Evolutionary conservation across 2,888 invertebrate genomes (phyloP).

Genomic region (Conus canariensis): DNA sequence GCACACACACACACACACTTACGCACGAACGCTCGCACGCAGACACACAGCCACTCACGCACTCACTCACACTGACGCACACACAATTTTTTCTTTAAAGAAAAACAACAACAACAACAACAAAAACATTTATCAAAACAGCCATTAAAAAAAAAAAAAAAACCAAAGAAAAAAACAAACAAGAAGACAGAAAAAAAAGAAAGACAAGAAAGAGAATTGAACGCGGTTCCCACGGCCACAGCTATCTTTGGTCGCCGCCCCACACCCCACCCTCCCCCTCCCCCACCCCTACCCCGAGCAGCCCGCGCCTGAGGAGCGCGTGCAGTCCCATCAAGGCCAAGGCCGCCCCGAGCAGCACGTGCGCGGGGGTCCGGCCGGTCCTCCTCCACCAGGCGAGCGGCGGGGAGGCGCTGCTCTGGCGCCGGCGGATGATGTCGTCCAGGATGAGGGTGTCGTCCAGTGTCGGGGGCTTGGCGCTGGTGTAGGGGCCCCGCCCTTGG

Average conservation of each 20-base stretch:
- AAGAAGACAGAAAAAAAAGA: background rate
- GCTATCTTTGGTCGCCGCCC: background rate
- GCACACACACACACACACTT: constrained; percentile 1
- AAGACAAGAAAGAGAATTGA: background rate
- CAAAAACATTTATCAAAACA: background rate
- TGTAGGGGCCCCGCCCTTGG: constrained; percentile 24
- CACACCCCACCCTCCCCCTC: background rate
- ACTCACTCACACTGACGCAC: constrained; percentile 1
- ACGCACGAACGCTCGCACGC: background rate
- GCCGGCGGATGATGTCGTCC: constrained; percentile 48
- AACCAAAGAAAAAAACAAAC: background rate
- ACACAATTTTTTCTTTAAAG: background rate
- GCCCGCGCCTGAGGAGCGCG: constrained; percentile 9
- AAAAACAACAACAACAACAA: background rate
- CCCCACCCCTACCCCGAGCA: background rate
- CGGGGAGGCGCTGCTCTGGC: constrained; percentile 3
- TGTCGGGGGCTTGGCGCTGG: constrained; percentile 39
- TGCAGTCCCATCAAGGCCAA: constrained; percentile 6
- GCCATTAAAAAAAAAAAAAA: background rate
- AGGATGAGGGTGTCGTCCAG: constrained; percentile 45
- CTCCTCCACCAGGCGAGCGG: background rate
- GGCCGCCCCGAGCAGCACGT: background rate
- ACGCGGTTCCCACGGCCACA: no score
- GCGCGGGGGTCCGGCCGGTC: background rate
- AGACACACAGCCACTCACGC: constrained; percentile 1